Percentiles rank a stretch among this genome's conserved stretches.
phyloP scores from a whole-genome alignment of 2,113 vertebrate genomes.

The Neolamprologus falcicula region DNA sequence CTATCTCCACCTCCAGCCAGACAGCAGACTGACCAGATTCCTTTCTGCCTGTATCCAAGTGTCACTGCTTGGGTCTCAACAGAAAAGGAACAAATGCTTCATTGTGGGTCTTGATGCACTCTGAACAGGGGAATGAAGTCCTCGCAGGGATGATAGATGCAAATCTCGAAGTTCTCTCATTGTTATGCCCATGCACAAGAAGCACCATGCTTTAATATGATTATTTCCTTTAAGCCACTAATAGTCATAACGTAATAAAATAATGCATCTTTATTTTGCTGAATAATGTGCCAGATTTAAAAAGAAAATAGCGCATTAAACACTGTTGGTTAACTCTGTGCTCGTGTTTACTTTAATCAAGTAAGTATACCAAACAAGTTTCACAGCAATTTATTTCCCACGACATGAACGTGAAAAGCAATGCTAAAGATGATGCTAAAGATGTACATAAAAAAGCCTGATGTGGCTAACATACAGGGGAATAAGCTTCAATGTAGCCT shows the following conservation, averaged over 20 bases:
- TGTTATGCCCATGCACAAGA: background rate
- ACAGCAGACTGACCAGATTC: slow-evolving; percentile 48
- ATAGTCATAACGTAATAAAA: background rate
- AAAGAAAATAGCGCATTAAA: background rate
- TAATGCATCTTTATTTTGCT: background rate
- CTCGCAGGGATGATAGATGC: background rate
- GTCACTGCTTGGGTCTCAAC: background rate
- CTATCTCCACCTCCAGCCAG: slow-evolving; percentile 32
- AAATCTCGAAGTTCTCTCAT: slow-evolving; percentile 23
- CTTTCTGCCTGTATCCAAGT: slow-evolving; percentile 5
- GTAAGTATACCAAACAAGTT: background rate
- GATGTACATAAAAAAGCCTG: background rate
- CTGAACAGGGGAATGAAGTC: slow-evolving; percentile 20
- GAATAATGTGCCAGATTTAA: background rate
- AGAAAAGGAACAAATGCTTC: slow-evolving; percentile 39
- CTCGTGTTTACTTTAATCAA: background rate
- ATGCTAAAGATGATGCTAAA: background rate
- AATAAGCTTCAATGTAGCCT: background rate
- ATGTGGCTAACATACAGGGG: background rate
- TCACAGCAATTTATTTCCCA: background rate
- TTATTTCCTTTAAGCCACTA: background rate
- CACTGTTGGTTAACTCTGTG: background rate
- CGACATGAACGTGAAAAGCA: background rate
- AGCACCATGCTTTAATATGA: background rate
- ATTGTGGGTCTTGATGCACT: slow-evolving; percentile 35